Base-by-base conservation (phyloP, 2,113 vertebrate genomes). In the Elaphurus davidianus region DNA sequence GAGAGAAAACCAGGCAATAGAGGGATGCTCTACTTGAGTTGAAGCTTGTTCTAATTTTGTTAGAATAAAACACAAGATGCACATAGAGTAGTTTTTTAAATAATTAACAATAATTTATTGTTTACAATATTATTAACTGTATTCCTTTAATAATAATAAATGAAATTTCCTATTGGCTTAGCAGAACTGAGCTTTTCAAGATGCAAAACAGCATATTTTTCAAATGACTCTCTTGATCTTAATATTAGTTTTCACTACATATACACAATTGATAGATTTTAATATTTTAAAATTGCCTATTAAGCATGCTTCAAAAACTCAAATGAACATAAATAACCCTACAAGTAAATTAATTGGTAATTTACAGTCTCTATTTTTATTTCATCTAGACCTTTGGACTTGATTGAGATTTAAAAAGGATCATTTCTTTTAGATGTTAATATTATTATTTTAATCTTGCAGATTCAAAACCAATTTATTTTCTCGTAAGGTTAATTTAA, bases 401-500 rank as follows among this genome's bases (percentile, higher is more conserved):
- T 87, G 82, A 95, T 79, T 55, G 94, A 85, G 85, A 87, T 81
- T 88, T 81, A 55, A 94, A 81, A 81, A 81, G 47, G 11, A 16
- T 15, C 43, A 94, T 64, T 81, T 94, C 52, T 64, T 54, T 94
- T 60, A 55, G 67, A 64, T 95, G 50, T 55, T 91, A 86, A 79
- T 95, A 30, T 67, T 87, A 64, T 64, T 71, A 86, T 78, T 91
- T 79, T 91, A 87, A 95, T 91, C 71, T 79, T 55, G 2, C 33
- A 91, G 36, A 86, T 36, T 67, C 57, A 67, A 86, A 90, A 54
- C 15, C 82, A 91, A 91, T 91, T 95, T 87, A 87, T 79, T 87
- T 64, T 91, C 57, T 64, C 57, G 78, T 90, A 47, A 95, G 87
- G 30, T 30, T 79, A 91, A 86, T 95, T 95, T 91, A 64, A 91